Base-by-base conservation (phyloP, 2,797 vertebrate species). In the Pagetopsis macropterus region DNA sequence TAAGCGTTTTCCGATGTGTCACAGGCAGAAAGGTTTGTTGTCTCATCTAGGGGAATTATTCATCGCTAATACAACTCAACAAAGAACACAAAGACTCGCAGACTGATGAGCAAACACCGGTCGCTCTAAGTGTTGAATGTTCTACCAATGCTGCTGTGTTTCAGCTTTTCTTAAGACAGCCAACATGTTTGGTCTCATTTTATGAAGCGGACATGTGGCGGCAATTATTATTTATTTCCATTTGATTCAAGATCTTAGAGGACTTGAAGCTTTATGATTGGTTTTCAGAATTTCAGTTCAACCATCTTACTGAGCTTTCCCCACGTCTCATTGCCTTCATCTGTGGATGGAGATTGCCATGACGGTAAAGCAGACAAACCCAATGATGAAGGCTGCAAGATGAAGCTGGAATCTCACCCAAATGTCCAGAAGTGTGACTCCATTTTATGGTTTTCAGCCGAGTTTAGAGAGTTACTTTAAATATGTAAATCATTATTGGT, bases 21-120 rank as follows among this genome's bases (percentile, higher is more conserved):
- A 50, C 16, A 0, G 1, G 1, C n/a, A 23, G 5, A 37, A 48
- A 45, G 16, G 14, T 15, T 54, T 8, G 15, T 27, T 31, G 43
- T 27, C 8, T 46, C 9, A 61, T 17, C 15, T 7, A 10, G 4
- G 0, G 9, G 21, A 3, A 3, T 58, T 37, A 56, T 17, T 56
- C 31, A 37, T 5, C 9, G 17, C 12, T 9, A 43, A 21, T 33
- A 0, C 17, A 40, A 52, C 0, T 14, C 15, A 23, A 31, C 5
- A 7, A 16, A n/a, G 3, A 0, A 11, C 8, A 11, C 43, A 46
- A 19, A 46, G 16, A 44, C 3, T 8, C 7, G 14, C 12, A 13
- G 10, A 3, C 0, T 3, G 21, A 27, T 3, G 5, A 0, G 1
- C 6, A 52, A n/a, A 44, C 9, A 31, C 40, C 3, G 6, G 0